Evolutionary conservation across 2,888 invertebrate genomes (phyloP), one percentile per base, ranked within the genome.

Genomic region (Alcis repandata): DNA sequence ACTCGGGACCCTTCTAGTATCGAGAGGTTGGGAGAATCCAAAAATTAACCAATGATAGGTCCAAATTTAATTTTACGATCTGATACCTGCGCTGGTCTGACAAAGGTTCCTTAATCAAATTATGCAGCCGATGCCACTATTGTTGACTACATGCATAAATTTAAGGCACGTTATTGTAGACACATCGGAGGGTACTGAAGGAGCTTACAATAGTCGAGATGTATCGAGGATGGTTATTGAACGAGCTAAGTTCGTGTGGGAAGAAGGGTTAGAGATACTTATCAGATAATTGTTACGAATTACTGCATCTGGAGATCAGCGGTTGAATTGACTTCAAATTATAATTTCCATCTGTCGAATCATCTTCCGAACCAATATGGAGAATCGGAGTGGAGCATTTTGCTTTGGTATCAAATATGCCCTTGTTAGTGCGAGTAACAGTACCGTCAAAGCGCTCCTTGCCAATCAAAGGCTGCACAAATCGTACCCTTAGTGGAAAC

Each of bases 271-370:
- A 79, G 79, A 81, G 86, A 81, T 93, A 89, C 90, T 92, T 92
- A 93, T 93, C 92, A 89, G 85, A 86, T 92, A 89, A 92, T 93
- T 92, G 93, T 91, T 87, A 92, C 90, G 87, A 91, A 91, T 91
- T 83, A 82, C 78, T 84, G 80, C 86, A 85, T 86, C 85, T 86
- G 80, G 75, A 81, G 84, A 84, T 87, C 80, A 83, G 76, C 43
- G 15, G 41, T 63, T 53, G 32, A 52, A 60, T 63, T 43, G 19
- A 36, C 41, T 49, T 54, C 9, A 27, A 64, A 70, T 69, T 56
- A 56, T 54, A 67, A 71, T 48, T 45, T 60, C 66, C 67, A 71
- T 73, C 58, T 63, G 19, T 51, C 27, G 49, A 58, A 59, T 57
- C 45, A 52, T 41, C 51, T 27, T 49, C 15, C 15, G 19, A 43